Evolutionary conservation across 2,888 invertebrate species (phyloP), one percentile per base, ranked within the genome.

Genomic region (Eucriotettix oculatus): DNA sequence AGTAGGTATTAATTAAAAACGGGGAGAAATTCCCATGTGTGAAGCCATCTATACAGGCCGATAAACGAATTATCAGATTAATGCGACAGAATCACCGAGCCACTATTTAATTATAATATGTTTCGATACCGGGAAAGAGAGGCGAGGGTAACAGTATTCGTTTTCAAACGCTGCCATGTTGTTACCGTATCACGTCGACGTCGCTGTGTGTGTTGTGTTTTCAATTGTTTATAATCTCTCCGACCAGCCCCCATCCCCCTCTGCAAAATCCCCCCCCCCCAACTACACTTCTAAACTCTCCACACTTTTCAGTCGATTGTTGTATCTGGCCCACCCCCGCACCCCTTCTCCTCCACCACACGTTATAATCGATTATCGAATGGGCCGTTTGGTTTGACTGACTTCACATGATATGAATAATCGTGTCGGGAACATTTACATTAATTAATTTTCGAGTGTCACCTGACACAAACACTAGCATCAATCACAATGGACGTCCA

Each of bases 401-500:
- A 55, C 40, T 55, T 41, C 42, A 55, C 55, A 41, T 55, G 59
- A 59, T 59, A 60, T 60, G 60, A 60, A 60, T 60, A 60, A 60
- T 60, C 60, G 55, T 48, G 56, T 54, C 56, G 61, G 56, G 54
- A 62, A 62, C 61, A 62, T 59, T 62, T 62, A 62, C 61, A 62
- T 62, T 62, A 62, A 62, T 62, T 62, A 62, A 62, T 62, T 62
- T 59, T 62, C 61, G 58, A 62, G 61, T 62, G 61, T 62, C 61
- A 62, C 59, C 59, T 62, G 61, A 59, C 61, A 59, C 54, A 52
- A 52, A 44, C 61, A 62, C 59, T 59, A 58, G 57, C 61, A 62
- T 62, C 61, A 62, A 62, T 62, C 61, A 62, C 58, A 61, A 57
- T 55, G 55, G 55, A 55, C 58, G 58, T 52, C 59, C 61, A 62